Percentiles rank a stretch among this genome's conserved stretches.
Evolutionary conservation across 2,797 vertebrate genomes (phyloP).

Genomic region (Anabacerthia variegaticeps): DNA sequence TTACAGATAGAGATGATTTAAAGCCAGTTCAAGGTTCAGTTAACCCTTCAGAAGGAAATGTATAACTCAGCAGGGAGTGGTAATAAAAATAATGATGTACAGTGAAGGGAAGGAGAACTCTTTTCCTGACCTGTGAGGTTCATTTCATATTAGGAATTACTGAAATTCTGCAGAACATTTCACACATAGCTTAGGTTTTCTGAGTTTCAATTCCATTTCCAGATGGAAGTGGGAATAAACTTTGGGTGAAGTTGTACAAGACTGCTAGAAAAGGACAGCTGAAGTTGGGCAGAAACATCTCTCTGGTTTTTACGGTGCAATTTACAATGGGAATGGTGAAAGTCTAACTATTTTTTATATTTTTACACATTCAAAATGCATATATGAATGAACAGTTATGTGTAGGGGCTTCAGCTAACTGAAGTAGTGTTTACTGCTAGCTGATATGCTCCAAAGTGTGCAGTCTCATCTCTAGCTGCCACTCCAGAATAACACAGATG

Average conservation of each 20-base stretch:
- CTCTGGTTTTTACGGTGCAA: background rate
- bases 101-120: background rate
- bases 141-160: background rate
- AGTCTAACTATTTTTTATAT: background rate
- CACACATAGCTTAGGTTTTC: background rate
- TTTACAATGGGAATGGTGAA: background rate
- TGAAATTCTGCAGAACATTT: background rate
- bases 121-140: background rate
- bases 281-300: background rate
- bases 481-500: background rate
- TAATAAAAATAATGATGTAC: background rate
- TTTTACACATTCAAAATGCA: background rate
- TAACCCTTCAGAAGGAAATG: background rate
- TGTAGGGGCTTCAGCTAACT: background rate
- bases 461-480: background rate
- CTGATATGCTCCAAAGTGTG: background rate
- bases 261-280: background rate
- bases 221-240: background rate
- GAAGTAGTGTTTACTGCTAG: background rate
- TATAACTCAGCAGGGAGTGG: background rate
- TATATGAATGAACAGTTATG: background rate
- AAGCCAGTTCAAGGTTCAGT: background rate
- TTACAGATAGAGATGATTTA: background rate
- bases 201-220: background rate
- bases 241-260: background rate